Evolutionary conservation across 2,113 vertebrate species (phyloP), one percentile per base, ranked within the genome.

Genomic region (Natator depressus): DNA sequence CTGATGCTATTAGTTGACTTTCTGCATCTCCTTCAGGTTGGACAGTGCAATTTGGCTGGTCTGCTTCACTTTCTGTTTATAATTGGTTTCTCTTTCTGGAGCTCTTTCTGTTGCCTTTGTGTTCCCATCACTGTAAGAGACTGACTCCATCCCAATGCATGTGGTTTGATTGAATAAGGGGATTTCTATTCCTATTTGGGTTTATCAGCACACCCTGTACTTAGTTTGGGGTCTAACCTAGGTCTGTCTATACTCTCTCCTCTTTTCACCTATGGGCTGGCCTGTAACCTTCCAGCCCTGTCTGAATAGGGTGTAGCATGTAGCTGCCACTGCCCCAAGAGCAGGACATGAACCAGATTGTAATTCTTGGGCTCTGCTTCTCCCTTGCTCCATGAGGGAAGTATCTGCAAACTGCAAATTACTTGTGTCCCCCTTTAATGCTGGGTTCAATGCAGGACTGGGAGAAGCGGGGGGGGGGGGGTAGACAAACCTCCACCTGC

Each of bases 191-290:
- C 49, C 50, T 62, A 5, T 78, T 89, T 93, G 88, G 22, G 27
- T 91, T 69, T 24, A 38, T 94, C 35, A 20, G 93, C 19, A 59
- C 88, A 89, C 49, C 92, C 35, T 69, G 10, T 59, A 8, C 80
- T 91, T 78, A 79, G 25, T 25, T 82, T 80, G 5, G 27, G 47
- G 42, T 5, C 29, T n/a, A 57, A 38, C 5, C 42, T 80, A 47
- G 50, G 14, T n/a, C 38, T 95, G 82, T 89, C 75, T 76, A 1
- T 10, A 65, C 86, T 94, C 79, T 79, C 84, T 75, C n/a, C 83
- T 84, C 12, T 91, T 90, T 87, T 87, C 8, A 5, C 89, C 25
- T 19, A 65, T 62, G 55, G 86, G 19, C 46, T 82, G 31, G n/a
- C 59, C 42, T 86, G 20, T 59, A 84, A 54, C 47, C 38, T 91